phyloP scores from a whole-genome alignment of 1,140 invertebrate species.

The Leptopilina boulardi region DNA sequence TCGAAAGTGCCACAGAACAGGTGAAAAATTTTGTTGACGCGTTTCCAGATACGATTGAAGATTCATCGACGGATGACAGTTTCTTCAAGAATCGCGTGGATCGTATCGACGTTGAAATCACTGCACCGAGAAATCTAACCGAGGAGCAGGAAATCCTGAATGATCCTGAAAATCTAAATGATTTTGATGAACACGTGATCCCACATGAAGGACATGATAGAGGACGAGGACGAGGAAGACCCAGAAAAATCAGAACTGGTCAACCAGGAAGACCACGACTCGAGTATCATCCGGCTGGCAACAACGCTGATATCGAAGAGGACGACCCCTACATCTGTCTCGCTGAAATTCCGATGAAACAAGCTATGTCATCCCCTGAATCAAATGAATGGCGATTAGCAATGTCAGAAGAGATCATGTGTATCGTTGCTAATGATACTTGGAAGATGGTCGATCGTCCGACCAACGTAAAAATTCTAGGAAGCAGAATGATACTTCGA shows the following conservation, averaged over 20 bases:
- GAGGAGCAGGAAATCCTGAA: background rate
- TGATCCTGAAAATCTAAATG: background rate
- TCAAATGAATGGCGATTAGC: background rate
- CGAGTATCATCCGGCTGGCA: background rate
- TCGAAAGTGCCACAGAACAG: background rate
- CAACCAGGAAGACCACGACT: background rate
- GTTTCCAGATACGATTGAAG: too few species aligned
- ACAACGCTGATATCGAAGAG: background rate
- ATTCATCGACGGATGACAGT: too few species aligned
- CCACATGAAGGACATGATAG: background rate
- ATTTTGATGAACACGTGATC: background rate
- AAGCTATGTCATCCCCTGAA: background rate
- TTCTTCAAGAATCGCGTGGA: background rate
- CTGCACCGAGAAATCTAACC: background rate
- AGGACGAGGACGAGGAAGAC: background rate
- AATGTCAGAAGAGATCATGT: background rate
- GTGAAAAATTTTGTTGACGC: too few species aligned
- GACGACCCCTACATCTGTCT: background rate
- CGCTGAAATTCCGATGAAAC: background rate
- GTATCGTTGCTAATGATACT: background rate
- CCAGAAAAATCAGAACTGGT: background rate
- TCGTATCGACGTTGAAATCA: background rate
- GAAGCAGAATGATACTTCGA: slow-evolving; percentile 62
- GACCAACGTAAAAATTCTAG: background rate
- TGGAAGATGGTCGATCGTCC: background rate